Conservation (phyloP, 2,888 invertebrate genomes). For the Ecdyonurus torrentis region DNA sequence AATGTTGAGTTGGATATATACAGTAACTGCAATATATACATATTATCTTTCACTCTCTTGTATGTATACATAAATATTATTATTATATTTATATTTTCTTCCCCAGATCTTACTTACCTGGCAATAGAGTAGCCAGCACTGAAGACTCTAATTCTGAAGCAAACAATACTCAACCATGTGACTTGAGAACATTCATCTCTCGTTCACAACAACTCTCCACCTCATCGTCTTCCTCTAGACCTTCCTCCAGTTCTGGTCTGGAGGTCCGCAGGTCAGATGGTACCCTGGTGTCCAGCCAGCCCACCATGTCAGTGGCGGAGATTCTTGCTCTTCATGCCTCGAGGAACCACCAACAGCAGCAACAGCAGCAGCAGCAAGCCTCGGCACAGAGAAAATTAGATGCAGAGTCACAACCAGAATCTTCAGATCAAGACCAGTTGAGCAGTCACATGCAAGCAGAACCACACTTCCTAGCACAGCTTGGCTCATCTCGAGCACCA, state of each 20-base stretch:
- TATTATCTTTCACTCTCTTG: no score
- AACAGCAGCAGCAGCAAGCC: neutral
- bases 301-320: neutral
- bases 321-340: neutral
- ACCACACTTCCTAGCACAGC: constrained; percentile 1
- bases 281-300: constrained; percentile 20
- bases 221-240: constrained; percentile 17
- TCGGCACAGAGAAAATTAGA: neutral
- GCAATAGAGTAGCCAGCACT: neutral
- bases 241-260: constrained; percentile 3
- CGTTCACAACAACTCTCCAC: constrained; percentile 3
- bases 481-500: neutral
- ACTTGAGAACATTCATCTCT: constrained; percentile 9
- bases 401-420: neutral
- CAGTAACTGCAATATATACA: no score
- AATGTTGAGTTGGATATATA: no score
- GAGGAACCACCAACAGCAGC: neutral
- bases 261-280: constrained; percentile 12
- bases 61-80: neutral
- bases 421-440: no score
- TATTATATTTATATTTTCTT: neutral
- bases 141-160: constrained; percentile 2
- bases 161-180: constrained; percentile 5
- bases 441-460: neutral
- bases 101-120: neutral